Conservation (phyloP, 92 coral and sea anemone genomes). For the Montipora capitata region DNA sequence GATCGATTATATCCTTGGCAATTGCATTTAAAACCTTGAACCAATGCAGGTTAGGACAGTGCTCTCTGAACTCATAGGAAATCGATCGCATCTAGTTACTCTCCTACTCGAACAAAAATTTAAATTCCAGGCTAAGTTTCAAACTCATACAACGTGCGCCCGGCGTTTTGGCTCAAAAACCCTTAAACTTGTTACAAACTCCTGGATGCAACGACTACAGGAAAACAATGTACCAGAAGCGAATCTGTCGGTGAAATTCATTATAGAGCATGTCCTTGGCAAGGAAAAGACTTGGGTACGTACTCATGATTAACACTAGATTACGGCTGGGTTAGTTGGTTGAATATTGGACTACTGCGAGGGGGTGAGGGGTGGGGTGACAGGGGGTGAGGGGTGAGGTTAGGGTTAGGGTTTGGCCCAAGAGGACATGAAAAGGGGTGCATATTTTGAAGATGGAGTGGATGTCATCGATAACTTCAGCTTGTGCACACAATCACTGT, state of each 20-base stretch:
- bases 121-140: background rate
- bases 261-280: conserved; percentile 73
- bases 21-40: background rate
- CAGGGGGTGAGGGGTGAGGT: background rate
- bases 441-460: too few relatives aligned
- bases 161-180: conserved; percentile 2
- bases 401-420: too few relatives aligned
- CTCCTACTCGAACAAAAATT: background rate
- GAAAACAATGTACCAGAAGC: conserved; percentile 72
- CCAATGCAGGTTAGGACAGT: background rate
- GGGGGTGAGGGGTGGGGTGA: background rate
- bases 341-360: background rate
- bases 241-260: conserved; percentile 75
- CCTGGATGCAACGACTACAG: conserved; percentile 64
- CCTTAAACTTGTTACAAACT: conserved; percentile 20
- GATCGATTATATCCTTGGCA: background rate
- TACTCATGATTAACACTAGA: background rate
- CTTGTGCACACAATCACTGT: too few relatives aligned
- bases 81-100: background rate
- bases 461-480: too few relatives aligned
- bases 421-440: too few relatives aligned
- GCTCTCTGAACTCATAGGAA: background rate
- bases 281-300: conserved; percentile 44
- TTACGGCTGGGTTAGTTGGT: too few relatives aligned
- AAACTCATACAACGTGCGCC: background rate